A percentile compares a stretch with the other conserved stretches of the same genome.
Evolutionary conservation across 2,888 invertebrate genomes (phyloP).

Genomic region (Falcaria lacertinaria): DNA sequence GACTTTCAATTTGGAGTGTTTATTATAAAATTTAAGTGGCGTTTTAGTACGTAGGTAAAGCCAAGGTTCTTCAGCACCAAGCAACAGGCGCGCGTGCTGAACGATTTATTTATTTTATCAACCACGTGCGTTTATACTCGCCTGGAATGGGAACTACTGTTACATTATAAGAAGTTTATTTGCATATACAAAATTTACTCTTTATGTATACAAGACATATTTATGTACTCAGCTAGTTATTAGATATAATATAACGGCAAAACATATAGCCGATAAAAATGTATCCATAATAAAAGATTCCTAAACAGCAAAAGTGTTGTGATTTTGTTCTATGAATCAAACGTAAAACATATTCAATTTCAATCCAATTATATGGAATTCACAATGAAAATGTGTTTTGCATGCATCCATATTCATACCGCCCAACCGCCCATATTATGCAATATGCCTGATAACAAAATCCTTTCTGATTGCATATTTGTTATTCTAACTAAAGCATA

Average conservation of each 20-base stretch:
- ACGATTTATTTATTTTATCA: constrained; percentile 65
- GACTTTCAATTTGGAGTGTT: constrained; percentile 36
- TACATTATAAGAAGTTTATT: constrained; percentile 35
- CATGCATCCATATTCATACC: too few species aligned
- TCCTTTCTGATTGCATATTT: neutral
- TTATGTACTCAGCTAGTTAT: too few species aligned
- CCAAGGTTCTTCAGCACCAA: constrained; percentile 46
- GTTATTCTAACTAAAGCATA: constrained; percentile 28
- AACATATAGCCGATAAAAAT: too few species aligned
- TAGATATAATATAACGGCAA: too few species aligned
- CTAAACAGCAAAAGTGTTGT: too few species aligned
- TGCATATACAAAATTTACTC: constrained; percentile 24
- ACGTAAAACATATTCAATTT: too few species aligned
- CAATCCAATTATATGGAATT: too few species aligned
- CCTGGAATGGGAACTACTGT: constrained; percentile 42
- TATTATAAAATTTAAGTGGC: constrained; percentile 43
- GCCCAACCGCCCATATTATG: neutral
- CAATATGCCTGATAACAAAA: neutral
- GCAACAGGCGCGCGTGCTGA: constrained; percentile 48
- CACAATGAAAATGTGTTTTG: too few species aligned
- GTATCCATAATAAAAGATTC: too few species aligned
- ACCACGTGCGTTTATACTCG: constrained; percentile 48
- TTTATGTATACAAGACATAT: neutral
- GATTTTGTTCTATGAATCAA: too few species aligned
- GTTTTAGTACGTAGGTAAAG: constrained; percentile 41